A percentile compares a stretch with the other conserved stretches of the same genome.
These are phyloP conservation scores for Leptoclinus maculatus DNA, from an alignment of 2,797 vertebrate genomes.

Conservation along the genomic window DNA sequence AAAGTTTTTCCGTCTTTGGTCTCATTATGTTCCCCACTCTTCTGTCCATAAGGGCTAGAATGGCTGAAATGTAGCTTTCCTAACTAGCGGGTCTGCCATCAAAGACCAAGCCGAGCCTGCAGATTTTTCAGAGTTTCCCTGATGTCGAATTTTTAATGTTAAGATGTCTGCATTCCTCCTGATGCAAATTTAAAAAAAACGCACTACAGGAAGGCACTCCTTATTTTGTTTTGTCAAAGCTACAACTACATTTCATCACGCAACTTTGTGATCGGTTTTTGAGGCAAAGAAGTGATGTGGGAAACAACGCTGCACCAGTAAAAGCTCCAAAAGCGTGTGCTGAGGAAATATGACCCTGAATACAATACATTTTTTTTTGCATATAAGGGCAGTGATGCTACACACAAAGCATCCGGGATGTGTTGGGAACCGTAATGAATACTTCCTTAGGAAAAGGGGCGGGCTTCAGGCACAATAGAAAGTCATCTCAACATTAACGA, in stretches of 20 bases:
- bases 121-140: background rate
- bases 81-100: background rate
- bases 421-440: background rate
- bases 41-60: background rate
- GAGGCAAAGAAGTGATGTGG: background rate
- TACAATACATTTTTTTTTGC: background rate
- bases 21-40: background rate
- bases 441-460: background rate
- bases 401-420: background rate
- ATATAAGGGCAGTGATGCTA: background rate
- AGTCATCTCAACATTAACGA: background rate
- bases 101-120: background rate
- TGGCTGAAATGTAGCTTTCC: background rate
- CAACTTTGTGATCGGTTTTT: background rate
- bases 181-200: background rate
- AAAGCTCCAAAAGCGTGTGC: background rate
- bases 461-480: background rate
- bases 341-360: background rate
- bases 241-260: background rate
- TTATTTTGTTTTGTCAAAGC: background rate
- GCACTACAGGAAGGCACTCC: background rate
- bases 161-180: background rate
- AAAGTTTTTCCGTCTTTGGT: background rate
- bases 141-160: background rate
- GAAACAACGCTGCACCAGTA: background rate